Evolutionary conservation across 2,113 vertebrate genomes (phyloP).

Genomic region (Blennius ocellaris): DNA sequence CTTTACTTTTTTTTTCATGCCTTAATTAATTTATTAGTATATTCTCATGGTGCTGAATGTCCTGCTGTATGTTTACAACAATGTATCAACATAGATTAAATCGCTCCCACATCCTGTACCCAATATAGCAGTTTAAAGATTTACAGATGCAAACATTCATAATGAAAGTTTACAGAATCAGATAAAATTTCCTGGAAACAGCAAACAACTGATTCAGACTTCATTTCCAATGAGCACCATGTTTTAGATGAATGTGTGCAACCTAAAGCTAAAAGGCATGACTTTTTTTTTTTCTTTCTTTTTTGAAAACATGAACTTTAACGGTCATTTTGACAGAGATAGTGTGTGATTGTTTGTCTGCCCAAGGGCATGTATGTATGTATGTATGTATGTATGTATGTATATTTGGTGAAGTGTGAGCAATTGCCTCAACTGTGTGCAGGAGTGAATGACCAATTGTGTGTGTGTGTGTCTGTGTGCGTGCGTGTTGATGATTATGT

Average conservation of each 20-base stretch:
- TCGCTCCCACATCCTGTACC: slow-evolving; percentile 48
- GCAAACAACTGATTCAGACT: slow-evolving; percentile 28
- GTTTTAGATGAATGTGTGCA: slow-evolving; percentile 36
- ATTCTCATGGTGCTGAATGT: slow-evolving; percentile 76
- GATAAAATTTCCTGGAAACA: slow-evolving; percentile 50
- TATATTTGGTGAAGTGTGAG: slow-evolving; percentile 5
- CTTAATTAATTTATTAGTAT: slow-evolving; percentile 72
- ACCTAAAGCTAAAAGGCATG: slow-evolving; percentile 57
- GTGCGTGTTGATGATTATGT: slow-evolving; percentile 47
- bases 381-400: slow-evolving; percentile 22
- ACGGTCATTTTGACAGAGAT: neutral
- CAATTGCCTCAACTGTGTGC: slow-evolving; percentile 24
- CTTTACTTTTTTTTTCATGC: slow-evolving; percentile 64
- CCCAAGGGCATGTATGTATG: slow-evolving; percentile 30
- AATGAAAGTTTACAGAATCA: slow-evolving; percentile 75
- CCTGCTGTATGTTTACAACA: slow-evolving; percentile 77
- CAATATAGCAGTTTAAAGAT: slow-evolving; percentile 29
- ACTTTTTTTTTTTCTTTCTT: slow-evolving; percentile 22
- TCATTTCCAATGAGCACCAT: slow-evolving; percentile 49
- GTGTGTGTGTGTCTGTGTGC: neutral
- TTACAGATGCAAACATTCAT: slow-evolving; percentile 59
- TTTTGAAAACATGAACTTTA: neutral
- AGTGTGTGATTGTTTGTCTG: slow-evolving; percentile 28
- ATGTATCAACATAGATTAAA: slow-evolving; percentile 39
- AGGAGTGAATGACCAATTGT: slow-evolving; percentile 6